Evolutionary conservation across 2,888 invertebrate species (phyloP), one percentile per base, ranked within the genome.

Genomic region (Ophion ellenae): DNA sequence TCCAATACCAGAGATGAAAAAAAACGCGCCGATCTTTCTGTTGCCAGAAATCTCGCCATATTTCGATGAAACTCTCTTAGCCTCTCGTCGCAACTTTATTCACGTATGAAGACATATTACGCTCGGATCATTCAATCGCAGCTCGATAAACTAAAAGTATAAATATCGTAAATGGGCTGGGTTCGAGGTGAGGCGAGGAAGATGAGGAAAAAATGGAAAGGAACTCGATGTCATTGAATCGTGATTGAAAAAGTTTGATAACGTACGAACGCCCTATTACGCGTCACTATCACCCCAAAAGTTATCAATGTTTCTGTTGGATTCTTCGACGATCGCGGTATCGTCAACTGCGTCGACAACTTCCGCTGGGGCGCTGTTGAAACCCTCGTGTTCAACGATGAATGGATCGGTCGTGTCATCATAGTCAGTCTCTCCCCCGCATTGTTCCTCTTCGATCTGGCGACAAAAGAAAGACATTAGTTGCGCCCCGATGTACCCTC

Each of bases 281-380:
- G 88, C 88, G 36, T 91, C 90, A 20, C 88, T 85, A 84, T 91
- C 87, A 7, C 86, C 88, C 91, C 91, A 91, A 28, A 83, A 86
- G 63, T 85, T 70, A 70, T 91, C 90, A n/a, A 90, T 81, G 32
- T 87, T 85, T 11, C 75, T 73, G 53, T 70, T 76, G 64, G 81
- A 84, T 70, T 89, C 89, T 59, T 87, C 91, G 74, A 90, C 79
- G 10, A 89, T 84, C 6, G 88, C 47, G 40, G 78, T 66, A 36
- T 88, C 89, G 36, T 86, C 85, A 40, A 88, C 73, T 3, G 83
- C 86, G 36, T 86, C 87, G 57, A 87, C 86, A 3, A 82, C 69
- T 57, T 86, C 84, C 2, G 86, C 83, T 28, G 84, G 85, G 28
- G 83, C 86, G 61, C 88, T 88, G 76, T 88, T 88, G 81, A 88